phyloP scores from a whole-genome alignment of 2,113 vertebrate genomes.

The Melanotaenia duboulayi region DNA sequence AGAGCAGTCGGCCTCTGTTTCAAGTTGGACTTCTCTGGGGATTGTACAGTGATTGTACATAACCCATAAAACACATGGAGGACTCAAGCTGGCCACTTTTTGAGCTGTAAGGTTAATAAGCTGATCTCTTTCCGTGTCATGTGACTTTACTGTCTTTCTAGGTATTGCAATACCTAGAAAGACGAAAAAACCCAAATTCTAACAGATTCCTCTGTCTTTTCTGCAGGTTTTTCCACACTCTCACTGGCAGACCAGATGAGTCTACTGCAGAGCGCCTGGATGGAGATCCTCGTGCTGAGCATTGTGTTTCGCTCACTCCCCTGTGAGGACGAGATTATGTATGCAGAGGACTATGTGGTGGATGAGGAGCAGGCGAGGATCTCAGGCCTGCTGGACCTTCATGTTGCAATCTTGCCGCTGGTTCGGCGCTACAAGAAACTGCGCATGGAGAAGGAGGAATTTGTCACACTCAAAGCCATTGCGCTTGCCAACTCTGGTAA shows the following conservation, averaged over 20 bases:
- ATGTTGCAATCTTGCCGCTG: slow-evolving; percentile 90
- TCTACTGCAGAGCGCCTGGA: slow-evolving; percentile 95
- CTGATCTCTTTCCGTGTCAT: slow-evolving; percentile 16
- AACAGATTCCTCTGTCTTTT: background rate
- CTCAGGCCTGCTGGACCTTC: slow-evolving; percentile 89
- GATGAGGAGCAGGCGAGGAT: slow-evolving; percentile 91
- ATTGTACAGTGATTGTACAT: slow-evolving; percentile 50
- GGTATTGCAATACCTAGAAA: background rate
- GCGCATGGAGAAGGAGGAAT: slow-evolving; percentile 93
- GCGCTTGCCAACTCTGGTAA: slow-evolving; percentile 93
- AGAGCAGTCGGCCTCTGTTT: slow-evolving; percentile 58
- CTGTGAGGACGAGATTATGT: slow-evolving; percentile 91
- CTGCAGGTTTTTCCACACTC: slow-evolving; percentile 90
- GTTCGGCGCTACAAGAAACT: slow-evolving; percentile 93
- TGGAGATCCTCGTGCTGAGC: slow-evolving; percentile 95
- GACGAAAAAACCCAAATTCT: background rate
- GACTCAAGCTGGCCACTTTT: slow-evolving; percentile 28
- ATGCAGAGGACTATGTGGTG: slow-evolving; percentile 93
- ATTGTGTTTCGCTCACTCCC: slow-evolving; percentile 93
- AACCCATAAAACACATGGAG: slow-evolving; percentile 60
- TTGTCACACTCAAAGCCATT: slow-evolving; percentile 94
- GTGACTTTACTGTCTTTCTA: slow-evolving; percentile 9
- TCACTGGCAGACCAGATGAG: slow-evolving; percentile 96
- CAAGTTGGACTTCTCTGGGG: slow-evolving; percentile 58
- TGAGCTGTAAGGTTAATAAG: slow-evolving; percentile 46